Base-by-base conservation (phyloP, 2,888 invertebrate genomes). In the Campaea margaritaria region DNA sequence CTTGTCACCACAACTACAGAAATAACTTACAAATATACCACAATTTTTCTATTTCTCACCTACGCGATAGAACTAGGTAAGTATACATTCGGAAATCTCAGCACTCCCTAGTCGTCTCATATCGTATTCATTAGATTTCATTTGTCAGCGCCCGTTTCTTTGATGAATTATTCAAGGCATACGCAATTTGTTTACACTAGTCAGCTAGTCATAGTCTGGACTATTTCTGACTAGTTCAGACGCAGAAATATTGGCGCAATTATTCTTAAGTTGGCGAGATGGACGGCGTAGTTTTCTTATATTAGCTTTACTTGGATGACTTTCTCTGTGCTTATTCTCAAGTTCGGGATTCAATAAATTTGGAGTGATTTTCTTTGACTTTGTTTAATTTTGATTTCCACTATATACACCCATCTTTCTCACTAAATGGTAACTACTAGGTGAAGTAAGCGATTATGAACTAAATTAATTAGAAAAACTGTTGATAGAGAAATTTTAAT, bases 81-180 rank as follows among this genome's bases (percentile, higher is more conserved):
- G n/a, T n/a, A n/a, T n/a, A n/a, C 46, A 34, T 70, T 75, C 72
- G 77, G 68, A 70, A 85, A 85, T 86, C 86, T 83, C 78, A 16
- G 77, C 70, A 72, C 77, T 69, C 74, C 72, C 76, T 75, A 68
- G 65, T 58, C 66, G 69, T 80, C 89, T 89, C 89, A 90, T 90
- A 89, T 85, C 83, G 76, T 88, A 90, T 90, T 90, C 89, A 89
- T 87, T 89, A 88, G 81, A 89, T 90, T 89, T 88, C 89, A 89
- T 90, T 89, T 89, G 89, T 88, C 87, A 89, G 85, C 80, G 79
- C 85, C 76, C 72, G 82, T 80, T 85, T 84, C 85, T 86, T 86
- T 87, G 87, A 90, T 90, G 86, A 86, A 89, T 89, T 86, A 90
- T 90, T 89, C 87, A 89, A 78, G 63, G 76, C 72, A 77, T 73